Evolutionary conservation across 2,797 vertebrate species (phyloP).

Genomic region (Pipistrellus nathusii): DNA sequence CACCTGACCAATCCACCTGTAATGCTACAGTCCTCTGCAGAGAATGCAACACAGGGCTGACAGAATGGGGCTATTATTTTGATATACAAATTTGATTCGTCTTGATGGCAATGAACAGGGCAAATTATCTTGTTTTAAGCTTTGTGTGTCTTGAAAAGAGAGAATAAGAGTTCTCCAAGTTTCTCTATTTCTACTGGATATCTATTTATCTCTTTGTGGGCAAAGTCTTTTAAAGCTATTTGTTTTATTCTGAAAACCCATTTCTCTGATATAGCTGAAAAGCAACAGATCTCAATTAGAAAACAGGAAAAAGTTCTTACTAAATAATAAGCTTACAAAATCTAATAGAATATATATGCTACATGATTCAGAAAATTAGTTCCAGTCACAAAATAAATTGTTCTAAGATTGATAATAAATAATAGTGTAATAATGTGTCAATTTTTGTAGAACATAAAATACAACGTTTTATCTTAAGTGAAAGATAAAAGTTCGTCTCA

Average conservation of each 20-base stretch:
- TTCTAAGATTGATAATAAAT: neutral
- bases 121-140: neutral
- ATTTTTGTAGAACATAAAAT: neutral
- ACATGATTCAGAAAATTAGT: slow-evolving; percentile 24
- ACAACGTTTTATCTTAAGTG: neutral
- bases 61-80: neutral
- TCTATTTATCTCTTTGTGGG: neutral
- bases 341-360: neutral
- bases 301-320: neutral
- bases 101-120: neutral
- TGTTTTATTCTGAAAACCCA: neutral
- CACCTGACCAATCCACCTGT: neutral
- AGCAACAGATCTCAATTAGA: neutral
- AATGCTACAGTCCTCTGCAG: neutral
- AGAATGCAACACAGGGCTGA: neutral
- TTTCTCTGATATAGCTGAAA: neutral
- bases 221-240: neutral
- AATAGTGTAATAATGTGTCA: neutral
- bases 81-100: neutral
- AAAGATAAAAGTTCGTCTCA: neutral
- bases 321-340: slow-evolving; percentile 16
- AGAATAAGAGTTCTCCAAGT: neutral
- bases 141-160: neutral
- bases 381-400: neutral
- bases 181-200: neutral